Evolutionary conservation across 2,797 vertebrate species (phyloP).

Genomic region (Coccyzus lansbergi): DNA sequence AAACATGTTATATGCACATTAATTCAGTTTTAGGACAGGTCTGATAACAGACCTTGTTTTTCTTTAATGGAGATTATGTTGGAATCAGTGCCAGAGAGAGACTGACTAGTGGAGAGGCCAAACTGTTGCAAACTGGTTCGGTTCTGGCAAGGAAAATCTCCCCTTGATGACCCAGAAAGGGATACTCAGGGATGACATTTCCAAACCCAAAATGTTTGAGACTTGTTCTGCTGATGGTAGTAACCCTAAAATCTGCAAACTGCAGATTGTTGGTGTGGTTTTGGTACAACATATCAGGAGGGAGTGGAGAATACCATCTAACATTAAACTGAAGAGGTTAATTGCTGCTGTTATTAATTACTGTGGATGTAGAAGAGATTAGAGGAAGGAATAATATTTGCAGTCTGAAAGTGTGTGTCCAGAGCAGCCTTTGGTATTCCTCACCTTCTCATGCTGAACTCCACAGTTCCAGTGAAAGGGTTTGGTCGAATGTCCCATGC

Average conservation of each 20-base stretch:
- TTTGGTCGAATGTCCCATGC: rapidly evolving
- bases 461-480: not conserved
- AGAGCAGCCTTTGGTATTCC: rapidly evolving
- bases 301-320: not conserved
- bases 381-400: not conserved
- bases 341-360: not conserved
- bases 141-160: not conserved
- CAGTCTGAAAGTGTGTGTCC: rapidly evolving
- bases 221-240: not conserved
- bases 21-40: not conserved
- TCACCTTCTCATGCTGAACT: not conserved
- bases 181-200: rapidly evolving
- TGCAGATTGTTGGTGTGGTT: not conserved
- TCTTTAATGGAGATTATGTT: not conserved
- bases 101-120: not conserved
- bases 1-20: not conserved
- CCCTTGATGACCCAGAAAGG: not conserved
- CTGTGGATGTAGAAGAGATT: not conserved
- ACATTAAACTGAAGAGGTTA: not conserved
- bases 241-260: not conserved
- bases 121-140: not conserved
- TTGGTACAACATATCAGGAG: not conserved
- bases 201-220: not conserved
- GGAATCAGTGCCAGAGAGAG: not conserved
- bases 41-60: not conserved